These are phyloP conservation scores for Axea sp. DNA, from an alignment of 2,888 invertebrate species.

Conservation along the genomic window DNA sequence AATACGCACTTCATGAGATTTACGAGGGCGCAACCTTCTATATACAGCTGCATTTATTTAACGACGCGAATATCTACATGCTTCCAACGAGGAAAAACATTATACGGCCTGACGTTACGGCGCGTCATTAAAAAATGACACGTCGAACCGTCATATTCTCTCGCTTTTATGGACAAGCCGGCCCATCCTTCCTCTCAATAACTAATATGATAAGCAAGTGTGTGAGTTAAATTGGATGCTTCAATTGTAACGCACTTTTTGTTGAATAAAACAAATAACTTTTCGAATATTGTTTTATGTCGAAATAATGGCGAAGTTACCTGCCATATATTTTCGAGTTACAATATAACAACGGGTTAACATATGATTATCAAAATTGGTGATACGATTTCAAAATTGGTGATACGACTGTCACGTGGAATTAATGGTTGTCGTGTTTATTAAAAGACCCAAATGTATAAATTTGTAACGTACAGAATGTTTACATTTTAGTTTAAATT, in stretches of 20 bases:
- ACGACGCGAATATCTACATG: constrained; percentile 47
- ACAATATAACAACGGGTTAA: too few species aligned
- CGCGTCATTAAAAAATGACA: constrained; percentile 39
- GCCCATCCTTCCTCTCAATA: constrained; percentile 1
- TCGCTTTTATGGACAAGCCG: constrained; percentile 5
- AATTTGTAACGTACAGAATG: too few species aligned
- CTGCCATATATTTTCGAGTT: too few species aligned
- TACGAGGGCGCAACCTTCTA: constrained; percentile 61
- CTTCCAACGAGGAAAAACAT: constrained; percentile 15
- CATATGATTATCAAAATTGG: too few species aligned
- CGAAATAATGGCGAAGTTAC: too few species aligned
- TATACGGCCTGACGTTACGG: constrained; percentile 13
- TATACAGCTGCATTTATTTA: constrained; percentile 59
- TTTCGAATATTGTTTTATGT: too few species aligned
- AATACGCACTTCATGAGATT: constrained; percentile 65
- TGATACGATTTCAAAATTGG: too few species aligned
- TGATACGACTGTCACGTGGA: too few species aligned
- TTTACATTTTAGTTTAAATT: too few species aligned
- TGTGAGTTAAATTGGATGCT: constrained; percentile 5
- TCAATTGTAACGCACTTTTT: neutral
- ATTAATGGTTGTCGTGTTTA: too few species aligned
- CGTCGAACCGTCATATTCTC: constrained; percentile 18
- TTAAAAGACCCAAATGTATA: too few species aligned
- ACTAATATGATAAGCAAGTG: constrained; percentile 12
- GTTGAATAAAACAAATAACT: neutral